Conservation (phyloP, 92 coral and sea anemone species). For the Siderastrea radians region DNA sequence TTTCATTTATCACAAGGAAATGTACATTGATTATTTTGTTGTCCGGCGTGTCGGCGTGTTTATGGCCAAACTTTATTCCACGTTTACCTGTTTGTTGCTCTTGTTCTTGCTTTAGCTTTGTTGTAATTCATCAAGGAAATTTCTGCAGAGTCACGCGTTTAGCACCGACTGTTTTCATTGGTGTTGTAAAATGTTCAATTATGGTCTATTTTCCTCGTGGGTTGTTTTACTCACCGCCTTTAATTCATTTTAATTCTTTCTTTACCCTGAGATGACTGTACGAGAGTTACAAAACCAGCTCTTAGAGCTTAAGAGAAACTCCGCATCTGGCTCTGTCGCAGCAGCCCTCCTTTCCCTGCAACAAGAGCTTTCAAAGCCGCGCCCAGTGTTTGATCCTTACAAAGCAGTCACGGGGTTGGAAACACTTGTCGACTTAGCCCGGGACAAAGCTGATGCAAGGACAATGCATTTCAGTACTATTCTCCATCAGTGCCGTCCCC, state of each 20-base stretch:
- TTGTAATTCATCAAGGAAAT: too few species aligned
- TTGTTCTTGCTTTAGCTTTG: too few species aligned
- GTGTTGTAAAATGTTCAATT: neutral
- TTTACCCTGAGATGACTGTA: neutral
- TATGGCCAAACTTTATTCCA: too few species aligned
- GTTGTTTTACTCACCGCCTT: neutral
- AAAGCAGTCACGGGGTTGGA: constrained; percentile 44
- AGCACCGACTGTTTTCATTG: too few species aligned
- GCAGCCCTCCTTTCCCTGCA: constrained; percentile 21
- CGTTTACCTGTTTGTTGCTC: too few species aligned
- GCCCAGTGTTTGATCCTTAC: constrained; percentile 34
- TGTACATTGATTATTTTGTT: too few species aligned
- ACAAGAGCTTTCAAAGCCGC: constrained; percentile 14
- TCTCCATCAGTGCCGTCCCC: constrained; percentile 35
- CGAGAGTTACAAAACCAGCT: neutral
- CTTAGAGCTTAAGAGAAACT: neutral
- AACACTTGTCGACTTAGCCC: too few species aligned
- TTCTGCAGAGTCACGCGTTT: too few species aligned
- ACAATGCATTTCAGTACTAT: constrained; percentile 27
- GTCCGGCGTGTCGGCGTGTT: too few species aligned
- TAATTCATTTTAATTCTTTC: neutral
- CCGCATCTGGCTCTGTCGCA: constrained; percentile 20
- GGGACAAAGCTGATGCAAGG: constrained; percentile 28
- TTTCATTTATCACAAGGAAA: too few species aligned
- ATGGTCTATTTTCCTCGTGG: neutral